Percentiles rank a stretch among this genome's conserved stretches.
Conservation (phyloP, 1,140 invertebrate species). For the Cydia amplana region DNA sequence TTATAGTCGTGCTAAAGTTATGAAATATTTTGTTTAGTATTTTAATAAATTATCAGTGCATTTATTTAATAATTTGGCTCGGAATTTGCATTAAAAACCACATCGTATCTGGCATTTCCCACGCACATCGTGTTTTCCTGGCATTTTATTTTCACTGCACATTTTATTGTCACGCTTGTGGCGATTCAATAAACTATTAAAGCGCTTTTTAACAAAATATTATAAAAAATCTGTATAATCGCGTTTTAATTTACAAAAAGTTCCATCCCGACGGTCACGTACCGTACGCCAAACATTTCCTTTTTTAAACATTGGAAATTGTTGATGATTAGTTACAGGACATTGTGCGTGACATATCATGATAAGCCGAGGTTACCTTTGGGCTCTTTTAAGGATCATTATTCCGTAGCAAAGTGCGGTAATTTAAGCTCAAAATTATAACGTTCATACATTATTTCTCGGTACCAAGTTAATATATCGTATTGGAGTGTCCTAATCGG, state of each 20-base stretch:
- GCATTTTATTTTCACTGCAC: conserved; percentile 10
- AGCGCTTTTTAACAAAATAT: background rate
- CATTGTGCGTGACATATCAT: background rate
- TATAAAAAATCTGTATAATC: background rate
- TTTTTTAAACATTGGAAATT: background rate
- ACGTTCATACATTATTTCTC: conserved; percentile 14
- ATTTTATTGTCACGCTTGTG: background rate
- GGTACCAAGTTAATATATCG: conserved; percentile 46
- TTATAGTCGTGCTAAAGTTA: too few relatives aligned
- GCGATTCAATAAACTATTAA: background rate
- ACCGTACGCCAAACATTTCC: background rate
- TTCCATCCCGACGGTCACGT: background rate
- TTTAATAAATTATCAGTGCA: background rate
- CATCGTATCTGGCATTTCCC: background rate
- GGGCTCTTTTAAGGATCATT: background rate
- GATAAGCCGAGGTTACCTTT: conserved; percentile 4
- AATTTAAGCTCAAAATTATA: background rate
- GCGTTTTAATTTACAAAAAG: background rate
- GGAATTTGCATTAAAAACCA: background rate
- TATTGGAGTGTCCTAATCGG: conserved; percentile 47
- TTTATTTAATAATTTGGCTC: background rate
- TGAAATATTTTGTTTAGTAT: too few relatives aligned
- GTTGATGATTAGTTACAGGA: background rate
- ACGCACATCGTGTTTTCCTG: background rate
- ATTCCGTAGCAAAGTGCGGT: conserved; percentile 12